Conservation (phyloP, 2,888 invertebrate genomes). For the Tetragonisca angustula region DNA sequence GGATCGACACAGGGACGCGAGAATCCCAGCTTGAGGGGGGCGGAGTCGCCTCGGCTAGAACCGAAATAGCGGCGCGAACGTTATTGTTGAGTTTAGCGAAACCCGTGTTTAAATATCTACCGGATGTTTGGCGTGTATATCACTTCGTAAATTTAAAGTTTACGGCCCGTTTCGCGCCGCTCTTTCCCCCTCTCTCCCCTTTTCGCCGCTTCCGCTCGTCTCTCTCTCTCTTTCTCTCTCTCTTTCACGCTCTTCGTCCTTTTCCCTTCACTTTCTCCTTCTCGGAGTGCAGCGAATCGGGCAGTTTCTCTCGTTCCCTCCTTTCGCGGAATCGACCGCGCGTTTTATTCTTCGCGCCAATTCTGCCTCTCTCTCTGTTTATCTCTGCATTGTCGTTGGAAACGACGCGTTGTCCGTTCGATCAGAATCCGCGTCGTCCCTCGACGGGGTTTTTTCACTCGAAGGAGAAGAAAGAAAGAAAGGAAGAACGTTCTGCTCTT, state of each 20-base stretch:
- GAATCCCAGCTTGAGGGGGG: too few species aligned
- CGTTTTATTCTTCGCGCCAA: conserved; percentile 43
- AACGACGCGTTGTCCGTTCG: conserved; percentile 9
- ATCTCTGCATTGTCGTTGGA: conserved; percentile 50
- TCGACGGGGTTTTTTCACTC: background rate
- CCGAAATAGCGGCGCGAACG: conserved; percentile 74
- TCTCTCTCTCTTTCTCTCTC: background rate
- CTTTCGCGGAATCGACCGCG: conserved; percentile 36
- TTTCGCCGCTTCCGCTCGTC: background rate
- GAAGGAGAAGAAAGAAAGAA: too few species aligned
- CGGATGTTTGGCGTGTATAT: conserved; percentile 83
- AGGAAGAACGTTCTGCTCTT: conserved; percentile 50
- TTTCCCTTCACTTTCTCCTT: conserved; percentile 11
- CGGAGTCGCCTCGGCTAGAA: conserved; percentile 37
- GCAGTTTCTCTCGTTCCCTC: conserved; percentile 6
- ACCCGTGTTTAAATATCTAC: conserved; percentile 81
- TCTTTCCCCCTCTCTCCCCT: conserved; percentile 34
- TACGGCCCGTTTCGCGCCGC: conserved; percentile 73
- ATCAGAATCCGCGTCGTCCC: conserved; percentile 10
- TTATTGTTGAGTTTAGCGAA: conserved; percentile 78
- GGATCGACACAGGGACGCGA: too few species aligned
- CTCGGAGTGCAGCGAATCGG: background rate
- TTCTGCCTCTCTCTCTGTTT: conserved; percentile 39
- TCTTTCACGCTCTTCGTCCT: conserved; percentile 3
- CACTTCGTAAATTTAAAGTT: conserved; percentile 83